Percentiles rank a stretch among this genome's conserved stretches.
Evolutionary conservation across 2,113 vertebrate genomes (phyloP).

Genomic region (Gila orcuttii): DNA sequence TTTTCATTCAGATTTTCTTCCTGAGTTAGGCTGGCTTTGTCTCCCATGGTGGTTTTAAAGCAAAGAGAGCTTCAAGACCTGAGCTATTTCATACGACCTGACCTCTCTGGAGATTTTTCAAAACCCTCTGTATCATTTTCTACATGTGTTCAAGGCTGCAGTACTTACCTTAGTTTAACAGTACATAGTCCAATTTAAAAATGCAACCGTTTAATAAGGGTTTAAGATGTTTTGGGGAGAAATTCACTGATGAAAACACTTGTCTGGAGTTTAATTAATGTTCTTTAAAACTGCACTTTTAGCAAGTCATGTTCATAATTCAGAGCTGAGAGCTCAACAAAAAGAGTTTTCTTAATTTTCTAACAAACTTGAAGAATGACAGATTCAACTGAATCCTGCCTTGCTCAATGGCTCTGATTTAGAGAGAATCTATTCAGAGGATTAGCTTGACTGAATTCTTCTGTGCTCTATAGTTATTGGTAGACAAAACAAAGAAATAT

Average conservation of each 20-base stretch:
- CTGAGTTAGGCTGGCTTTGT: conserved; percentile 21
- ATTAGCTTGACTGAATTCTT: not conserved
- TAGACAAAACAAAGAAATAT: conserved; percentile 1
- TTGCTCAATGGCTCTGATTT: not conserved
- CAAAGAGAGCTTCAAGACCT: conserved; percentile 17
- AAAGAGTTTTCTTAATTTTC: not conserved
- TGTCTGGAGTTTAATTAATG: conserved; percentile 64
- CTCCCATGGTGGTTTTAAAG: conserved; percentile 26
- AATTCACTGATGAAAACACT: conserved; percentile 64
- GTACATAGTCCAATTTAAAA: conserved; percentile 62
- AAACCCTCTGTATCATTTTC: conserved; percentile 65
- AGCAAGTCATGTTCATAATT: not conserved
- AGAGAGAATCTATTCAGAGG: not conserved
- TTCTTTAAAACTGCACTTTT: conserved; percentile 56
- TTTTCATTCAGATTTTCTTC: conserved; percentile 41
- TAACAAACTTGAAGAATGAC: conserved; percentile 5
- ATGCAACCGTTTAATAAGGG: conserved; percentile 54
- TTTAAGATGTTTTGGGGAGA: conserved; percentile 61
- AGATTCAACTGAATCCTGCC: not conserved
- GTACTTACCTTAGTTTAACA: conserved; percentile 61
- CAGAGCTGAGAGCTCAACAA: not conserved
- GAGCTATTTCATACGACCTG: not conserved
- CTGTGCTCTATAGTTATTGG: not conserved
- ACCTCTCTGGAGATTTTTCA: conserved; percentile 56
- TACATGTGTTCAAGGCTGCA: conserved; percentile 66